Evolutionary conservation across 2,888 invertebrate genomes (phyloP).

Genomic region (Caenorhabditis angaria): DNA sequence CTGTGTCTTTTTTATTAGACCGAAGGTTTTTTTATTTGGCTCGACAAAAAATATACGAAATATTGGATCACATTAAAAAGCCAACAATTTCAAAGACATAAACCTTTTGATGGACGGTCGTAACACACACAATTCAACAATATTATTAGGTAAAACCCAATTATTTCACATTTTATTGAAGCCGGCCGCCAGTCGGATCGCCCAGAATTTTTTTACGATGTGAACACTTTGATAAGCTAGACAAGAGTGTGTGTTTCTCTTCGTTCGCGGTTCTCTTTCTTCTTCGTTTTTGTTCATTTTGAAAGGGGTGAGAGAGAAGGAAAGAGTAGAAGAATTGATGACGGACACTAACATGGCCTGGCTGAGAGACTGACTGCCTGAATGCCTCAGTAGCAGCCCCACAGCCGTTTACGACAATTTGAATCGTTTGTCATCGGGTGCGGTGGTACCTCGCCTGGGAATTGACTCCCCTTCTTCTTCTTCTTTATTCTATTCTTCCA

Average conservation of each 20-base stretch:
- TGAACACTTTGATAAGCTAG: background rate
- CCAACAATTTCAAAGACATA: background rate
- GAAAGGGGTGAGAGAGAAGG: background rate
- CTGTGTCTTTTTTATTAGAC: too few species aligned
- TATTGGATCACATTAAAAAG: background rate
- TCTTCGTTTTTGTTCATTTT: background rate
- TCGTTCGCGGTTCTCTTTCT: too few species aligned
- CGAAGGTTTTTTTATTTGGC: background rate
- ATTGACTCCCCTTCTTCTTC: conserved; percentile 16
- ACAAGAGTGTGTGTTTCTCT: background rate
- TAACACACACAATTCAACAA: conserved; percentile 2
- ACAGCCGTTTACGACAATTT: conserved; percentile 2
- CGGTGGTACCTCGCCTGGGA: conserved; percentile 13
- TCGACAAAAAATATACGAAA: background rate
- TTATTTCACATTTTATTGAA: background rate
- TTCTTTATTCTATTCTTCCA: conserved; percentile 1
- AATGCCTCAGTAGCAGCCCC: background rate
- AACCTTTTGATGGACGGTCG: conserved; percentile 2
- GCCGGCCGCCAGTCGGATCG: background rate
- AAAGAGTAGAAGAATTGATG: background rate
- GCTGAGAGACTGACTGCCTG: too few species aligned
- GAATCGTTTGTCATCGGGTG: conserved; percentile 4
- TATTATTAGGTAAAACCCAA: background rate
- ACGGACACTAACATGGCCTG: conserved; percentile 1
- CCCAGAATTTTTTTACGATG: background rate